Evolutionary conservation across 2,888 invertebrate species (phyloP), one percentile per base, ranked within the genome.

Genomic region (Apodemia duryi): DNA sequence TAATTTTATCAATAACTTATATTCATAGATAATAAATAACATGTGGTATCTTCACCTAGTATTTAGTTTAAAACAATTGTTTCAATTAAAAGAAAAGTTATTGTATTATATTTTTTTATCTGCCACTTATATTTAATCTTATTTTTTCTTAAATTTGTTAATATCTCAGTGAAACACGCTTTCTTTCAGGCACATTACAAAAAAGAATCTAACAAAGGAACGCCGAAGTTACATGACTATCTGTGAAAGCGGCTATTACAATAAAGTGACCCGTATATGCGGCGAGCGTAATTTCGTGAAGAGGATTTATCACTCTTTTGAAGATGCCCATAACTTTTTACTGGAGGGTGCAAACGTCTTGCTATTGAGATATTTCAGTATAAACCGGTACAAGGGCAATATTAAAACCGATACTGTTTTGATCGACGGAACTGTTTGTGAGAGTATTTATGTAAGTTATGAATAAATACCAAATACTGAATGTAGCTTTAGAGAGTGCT

Each of bases 291-390:
- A 85, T 67, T 76, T 86, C 57, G 84, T 88, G 43, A 89, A 92
- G 68, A 86, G 91, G 62, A 84, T 88, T 67, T 92, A 93, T 73
- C 92, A 94, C 75, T 80, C 88, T 49, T 88, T 93, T 64, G 83
- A 85, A 57, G 85, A 83, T 35, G 85, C 92, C n/a, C 83, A 81
- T 63, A 82, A 92, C 72, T 88, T 94, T 68, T 80, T 95, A 63
- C 88, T 93, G n/a, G 95, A 95, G 85, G 94, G 94, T 46, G 92
- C 93, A 9, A 94, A 93, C 79, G 84, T 95, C 67, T 77, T 95
- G 13, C 77, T 95, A 28, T 83, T 94, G 79, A 86, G 95, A 69
- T 94, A 94, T 75, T 81, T 95, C 46, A 94, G 92, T 2, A 75
- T 94, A 13, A 83, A 79, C 21, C 86, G 92, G 70, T 93, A 86